Percentiles rank a stretch among this genome's conserved stretches.
Conservation (phyloP, 2,888 invertebrate species). For the Caenorhabditis sp. region DNA sequence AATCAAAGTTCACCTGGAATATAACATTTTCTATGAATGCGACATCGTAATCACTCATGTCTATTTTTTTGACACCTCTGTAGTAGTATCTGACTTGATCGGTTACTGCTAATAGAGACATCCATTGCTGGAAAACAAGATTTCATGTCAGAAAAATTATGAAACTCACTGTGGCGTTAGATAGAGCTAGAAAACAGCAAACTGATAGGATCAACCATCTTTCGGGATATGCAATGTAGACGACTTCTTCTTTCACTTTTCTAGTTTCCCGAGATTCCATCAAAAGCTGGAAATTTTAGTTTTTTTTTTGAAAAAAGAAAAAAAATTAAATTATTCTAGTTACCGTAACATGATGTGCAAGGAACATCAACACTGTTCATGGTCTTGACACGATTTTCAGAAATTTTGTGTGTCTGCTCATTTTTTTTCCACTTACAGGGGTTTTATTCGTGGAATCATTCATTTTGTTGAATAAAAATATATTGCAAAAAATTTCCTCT, state of each 20-base stretch:
- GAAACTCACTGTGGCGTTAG: conserved; percentile 60
- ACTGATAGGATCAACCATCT: conserved; percentile 62
- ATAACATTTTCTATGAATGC: conserved; percentile 60
- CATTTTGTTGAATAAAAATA: too few relatives aligned
- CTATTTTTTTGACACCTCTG: conserved; percentile 29
- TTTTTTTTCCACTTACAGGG: not conserved
- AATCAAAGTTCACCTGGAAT: conserved; percentile 45
- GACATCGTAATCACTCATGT: conserved; percentile 23
- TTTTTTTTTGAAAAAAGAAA: not conserved
- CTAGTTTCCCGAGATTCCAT: conserved; percentile 24
- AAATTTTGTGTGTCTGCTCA: not conserved
- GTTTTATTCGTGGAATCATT: not conserved
- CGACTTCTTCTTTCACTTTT: not conserved
- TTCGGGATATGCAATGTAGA: conserved; percentile 35
- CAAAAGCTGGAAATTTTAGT: conserved; percentile 22
- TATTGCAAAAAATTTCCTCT: too few relatives aligned
- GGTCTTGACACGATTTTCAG: not conserved
- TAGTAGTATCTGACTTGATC: conserved; percentile 55
- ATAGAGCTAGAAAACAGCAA: conserved; percentile 62
- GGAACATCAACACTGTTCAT: not conserved
- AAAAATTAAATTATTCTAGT: not conserved
- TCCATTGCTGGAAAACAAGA: conserved; percentile 59
- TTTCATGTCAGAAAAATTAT: not conserved
- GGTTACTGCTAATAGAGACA: conserved; percentile 59
- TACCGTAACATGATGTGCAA: not conserved